Conservation (phyloP, 1,140 invertebrate species). For the Vollenhovia emeryi region DNA sequence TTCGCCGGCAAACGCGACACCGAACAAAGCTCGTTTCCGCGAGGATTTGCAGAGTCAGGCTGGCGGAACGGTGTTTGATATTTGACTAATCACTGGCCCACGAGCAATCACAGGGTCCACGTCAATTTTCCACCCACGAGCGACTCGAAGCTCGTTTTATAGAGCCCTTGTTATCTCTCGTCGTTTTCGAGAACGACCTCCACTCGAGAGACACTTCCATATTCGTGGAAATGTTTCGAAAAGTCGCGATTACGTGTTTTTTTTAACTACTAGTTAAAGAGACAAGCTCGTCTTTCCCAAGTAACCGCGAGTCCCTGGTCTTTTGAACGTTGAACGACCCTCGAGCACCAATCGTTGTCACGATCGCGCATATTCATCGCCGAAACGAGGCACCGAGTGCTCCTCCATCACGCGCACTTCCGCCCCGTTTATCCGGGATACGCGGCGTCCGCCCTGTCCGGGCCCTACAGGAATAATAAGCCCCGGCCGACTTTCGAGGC, state of each 20-base stretch:
- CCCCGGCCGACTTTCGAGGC: not conserved
- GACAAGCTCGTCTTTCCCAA: not conserved
- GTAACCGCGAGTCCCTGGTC: not conserved
- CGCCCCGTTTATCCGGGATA: slow-evolving; percentile 14
- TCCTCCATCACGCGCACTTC: slow-evolving; percentile 16
- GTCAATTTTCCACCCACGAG: not conserved
- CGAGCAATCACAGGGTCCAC: not conserved
- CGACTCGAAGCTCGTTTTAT: not conserved
- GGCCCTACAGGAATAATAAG: not conserved
- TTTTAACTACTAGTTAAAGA: too few relatives aligned
- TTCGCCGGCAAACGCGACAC: not conserved
- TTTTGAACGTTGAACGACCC: not conserved
- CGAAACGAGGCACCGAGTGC: not conserved
- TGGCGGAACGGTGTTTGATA: not conserved
- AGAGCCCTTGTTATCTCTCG: not conserved
- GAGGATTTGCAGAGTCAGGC: not conserved
- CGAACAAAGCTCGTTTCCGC: not conserved
- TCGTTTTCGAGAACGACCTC: not conserved
- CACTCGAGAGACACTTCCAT: not conserved
- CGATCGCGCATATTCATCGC: not conserved
- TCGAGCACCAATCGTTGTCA: not conserved
- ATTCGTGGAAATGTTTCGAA: not conserved
- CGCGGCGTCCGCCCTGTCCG: not conserved
- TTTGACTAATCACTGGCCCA: not conserved
- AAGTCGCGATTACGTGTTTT: not conserved